Evolutionary conservation across 2,113 vertebrate genomes (phyloP), one percentile per base, ranked within the genome.

Genomic region (Terrapene triunguis): DNA sequence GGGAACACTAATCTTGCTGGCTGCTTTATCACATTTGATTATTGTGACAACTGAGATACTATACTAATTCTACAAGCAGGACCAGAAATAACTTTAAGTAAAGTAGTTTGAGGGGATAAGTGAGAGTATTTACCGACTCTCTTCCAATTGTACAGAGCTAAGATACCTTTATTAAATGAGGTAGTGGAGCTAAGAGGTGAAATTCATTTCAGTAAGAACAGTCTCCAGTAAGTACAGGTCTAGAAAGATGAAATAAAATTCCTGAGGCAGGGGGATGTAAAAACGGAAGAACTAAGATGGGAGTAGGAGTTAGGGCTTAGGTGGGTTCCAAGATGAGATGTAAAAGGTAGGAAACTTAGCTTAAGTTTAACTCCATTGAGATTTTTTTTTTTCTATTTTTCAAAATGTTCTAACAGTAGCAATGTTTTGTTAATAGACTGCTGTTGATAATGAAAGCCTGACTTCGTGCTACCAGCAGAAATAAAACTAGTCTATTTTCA

Each of bases 171-270:
- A 59, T 16, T 53, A 21, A 84, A 74, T 24, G 8, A 57, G 80
- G 51, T 86, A 27, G 19, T 78, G n/a, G 53, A 80, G 25, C n/a
- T 21, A 38, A 88, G 62, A 48, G 3, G 4, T 19, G 29, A 62
- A 82, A 35, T 80, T 80, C 10, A n/a, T 16, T 91, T 85, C 72
- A 44, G 17, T 83, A 62, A 42, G 76, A 85, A 44, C 11, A 16
- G 8, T 24, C 11, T 62, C 7, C 79, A 4, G 47, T 69, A 87
- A 88, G 59, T 0, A 0, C 0, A 72, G 1, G 6, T 80, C 10
- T 5, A 50, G 38, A 74, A 86, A 27, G 13, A 57, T 86, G 42
- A n/a, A 76, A 80, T 59, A 48, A 44, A 32, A 13, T 0, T 65
- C 48, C 38, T 50, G 44, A 62, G 44, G 72, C 80, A 82, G 17